phyloP scores from a whole-genome alignment of 1,140 invertebrate species.

The Pogonomyrmex barbatus region DNA sequence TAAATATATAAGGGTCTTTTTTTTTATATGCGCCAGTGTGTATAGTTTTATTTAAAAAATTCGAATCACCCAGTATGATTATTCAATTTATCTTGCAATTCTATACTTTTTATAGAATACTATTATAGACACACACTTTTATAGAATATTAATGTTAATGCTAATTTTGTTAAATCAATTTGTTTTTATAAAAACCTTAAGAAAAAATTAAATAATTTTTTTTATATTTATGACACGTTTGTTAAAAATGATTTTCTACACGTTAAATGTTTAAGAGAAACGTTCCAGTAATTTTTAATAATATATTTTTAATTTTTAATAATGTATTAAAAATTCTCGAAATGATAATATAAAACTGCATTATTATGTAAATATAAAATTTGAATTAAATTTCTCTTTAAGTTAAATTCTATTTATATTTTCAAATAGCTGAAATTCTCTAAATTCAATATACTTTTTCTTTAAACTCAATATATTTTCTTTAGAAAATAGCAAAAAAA shows the following conservation, averaged over 20 bases:
- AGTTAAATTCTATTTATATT: too few species aligned
- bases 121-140: neutral
- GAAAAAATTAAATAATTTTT: neutral
- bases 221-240: neutral
- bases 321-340: neutral
- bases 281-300: neutral
- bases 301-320: neutral
- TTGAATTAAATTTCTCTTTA: too few species aligned
- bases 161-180: conserved; percentile 7
- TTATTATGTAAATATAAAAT: too few species aligned
- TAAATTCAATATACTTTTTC: too few species aligned
- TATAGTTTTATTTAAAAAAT: conserved; percentile 22
- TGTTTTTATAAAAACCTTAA: neutral
- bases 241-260: neutral
- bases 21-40: conserved; percentile 26
- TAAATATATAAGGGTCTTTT: conserved; percentile 48
- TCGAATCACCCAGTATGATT: neutral
- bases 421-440: too few species aligned
- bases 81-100: neutral
- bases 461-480: too few species aligned
- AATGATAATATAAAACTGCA: too few species aligned
- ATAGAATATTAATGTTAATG: neutral
- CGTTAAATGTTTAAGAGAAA: neutral
- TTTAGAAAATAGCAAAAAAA: too few species aligned
- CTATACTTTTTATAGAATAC: neutral